Conservation (phyloP, 2,113 vertebrate genomes). For the Piliocolobus tephrosceles region DNA sequence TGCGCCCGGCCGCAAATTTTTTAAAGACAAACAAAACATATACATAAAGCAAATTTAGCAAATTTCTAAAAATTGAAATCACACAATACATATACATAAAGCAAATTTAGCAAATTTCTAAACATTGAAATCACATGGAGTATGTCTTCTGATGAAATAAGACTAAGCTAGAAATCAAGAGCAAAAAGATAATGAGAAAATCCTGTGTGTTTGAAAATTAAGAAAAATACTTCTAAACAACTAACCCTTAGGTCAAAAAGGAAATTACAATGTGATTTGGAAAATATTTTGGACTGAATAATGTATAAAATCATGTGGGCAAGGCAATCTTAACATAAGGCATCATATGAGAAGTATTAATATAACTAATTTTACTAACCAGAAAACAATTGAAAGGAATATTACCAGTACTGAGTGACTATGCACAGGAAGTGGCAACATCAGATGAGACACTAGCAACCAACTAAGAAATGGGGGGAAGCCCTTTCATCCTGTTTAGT, state of each 20-base stretch:
- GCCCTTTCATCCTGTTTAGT: not conserved
- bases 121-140: not conserved
- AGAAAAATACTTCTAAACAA: not conserved
- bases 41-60: not conserved
- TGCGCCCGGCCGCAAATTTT: no score
- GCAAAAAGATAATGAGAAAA: conserved; percentile 48
- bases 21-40: not conserved
- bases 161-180: conserved; percentile 22
- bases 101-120: conserved; percentile 25
- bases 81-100: not conserved
- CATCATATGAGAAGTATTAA: not conserved
- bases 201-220: not conserved
- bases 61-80: not conserved
- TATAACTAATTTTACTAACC: not conserved
- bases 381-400: not conserved
- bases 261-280: not conserved
- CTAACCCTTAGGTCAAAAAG: not conserved
- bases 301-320: not conserved
- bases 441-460: not conserved
- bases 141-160: not conserved
- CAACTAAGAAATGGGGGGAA: not conserved
- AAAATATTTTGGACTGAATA: not conserved
- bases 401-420: not conserved
- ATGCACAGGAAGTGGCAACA: not conserved
- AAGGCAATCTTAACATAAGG: not conserved